Base-by-base conservation (phyloP, 2,797 vertebrate species). In the Megaceryle alcyon region DNA sequence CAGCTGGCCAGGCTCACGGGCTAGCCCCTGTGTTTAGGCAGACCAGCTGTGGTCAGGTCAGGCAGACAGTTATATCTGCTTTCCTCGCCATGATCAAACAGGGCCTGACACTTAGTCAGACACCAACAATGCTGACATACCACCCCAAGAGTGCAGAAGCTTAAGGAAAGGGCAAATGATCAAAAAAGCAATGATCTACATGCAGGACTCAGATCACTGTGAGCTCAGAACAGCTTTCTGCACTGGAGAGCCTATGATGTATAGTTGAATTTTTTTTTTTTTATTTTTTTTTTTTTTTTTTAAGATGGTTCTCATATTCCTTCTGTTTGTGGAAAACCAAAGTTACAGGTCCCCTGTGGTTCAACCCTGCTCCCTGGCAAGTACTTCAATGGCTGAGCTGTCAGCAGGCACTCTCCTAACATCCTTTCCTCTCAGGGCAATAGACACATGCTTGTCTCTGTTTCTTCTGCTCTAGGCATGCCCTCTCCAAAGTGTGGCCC, bases 51-150 rank as follows among this genome's bases (percentile, higher is more conserved):
- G 61, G 43, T 48, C 75, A 75, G 49, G 61, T 23, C 56, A 59
- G n/a, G 56, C 39, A 73, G 29, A 18, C 12, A 7, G 41, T 29
- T 79, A 6, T 6, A 66, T 61, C 79, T 49, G 28, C 66, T 44
- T 7, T 17, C 68, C 73, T 68, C 6, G 5, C 31, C 2, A 0
- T 2, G 4, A 35, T 31, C 60, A 33, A 33, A 61, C 1, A 0
- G 41, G 20, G 35, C 35, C 54, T 41, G 54, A 46, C 61, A 29
- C 39, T 51, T 37, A 33, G 7, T 69, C 75, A 59, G 25, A 44
- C 7, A 35, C 63, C 56, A 46, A 23, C 28, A 26, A 21, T 1
- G 4, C 46, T 1, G 1, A 60, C 16, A 3, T 6, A 7, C 46
- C 2, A 3, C 29, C 28, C 41, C 0, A 2, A 44, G 39, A 44